phyloP scores from a whole-genome alignment of 2,888 invertebrate genomes.

The Odontothrips loti region DNA sequence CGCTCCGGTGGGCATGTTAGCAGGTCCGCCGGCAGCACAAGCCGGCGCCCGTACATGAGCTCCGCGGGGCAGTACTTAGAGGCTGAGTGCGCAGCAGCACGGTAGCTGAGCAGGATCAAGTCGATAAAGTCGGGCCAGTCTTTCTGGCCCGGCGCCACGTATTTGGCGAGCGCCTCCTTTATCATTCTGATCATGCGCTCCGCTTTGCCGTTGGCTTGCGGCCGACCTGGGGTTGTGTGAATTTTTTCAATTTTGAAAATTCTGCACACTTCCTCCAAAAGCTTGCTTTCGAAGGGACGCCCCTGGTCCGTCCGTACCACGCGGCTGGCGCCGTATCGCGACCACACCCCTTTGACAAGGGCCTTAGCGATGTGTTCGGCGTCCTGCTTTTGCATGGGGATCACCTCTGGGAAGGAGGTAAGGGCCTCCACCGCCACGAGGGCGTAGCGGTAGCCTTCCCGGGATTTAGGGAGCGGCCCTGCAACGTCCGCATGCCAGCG shows the following conservation, averaged over 20 bases:
- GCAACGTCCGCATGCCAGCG: not conserved
- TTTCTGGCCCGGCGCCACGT: not conserved
- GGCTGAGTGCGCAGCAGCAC: not conserved
- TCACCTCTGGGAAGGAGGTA: not conserved
- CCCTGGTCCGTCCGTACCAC: conserved; percentile 2
- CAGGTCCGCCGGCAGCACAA: not conserved
- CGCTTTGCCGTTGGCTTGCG: conserved; percentile 1
- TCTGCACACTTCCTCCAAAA: not conserved
- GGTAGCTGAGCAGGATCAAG: not conserved
- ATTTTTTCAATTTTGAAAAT: not conserved
- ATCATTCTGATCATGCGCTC: not conserved
- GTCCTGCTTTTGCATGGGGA: not conserved
- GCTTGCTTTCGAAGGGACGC: not conserved
- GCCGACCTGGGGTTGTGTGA: not conserved
- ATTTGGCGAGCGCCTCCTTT: not conserved
- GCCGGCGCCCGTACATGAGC: conserved; percentile 2
- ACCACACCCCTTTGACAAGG: not conserved
- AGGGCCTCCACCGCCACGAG: not conserved
- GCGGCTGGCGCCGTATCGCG: not conserved
- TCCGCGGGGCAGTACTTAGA: not conserved
- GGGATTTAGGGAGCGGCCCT: not conserved
- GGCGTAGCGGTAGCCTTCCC: not conserved
- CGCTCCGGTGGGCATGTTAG: not conserved
- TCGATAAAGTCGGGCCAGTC: not conserved
- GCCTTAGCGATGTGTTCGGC: not conserved